Evolutionary conservation across 2,797 vertebrate species (phyloP).

Genomic region (Enteromius radiatus): DNA sequence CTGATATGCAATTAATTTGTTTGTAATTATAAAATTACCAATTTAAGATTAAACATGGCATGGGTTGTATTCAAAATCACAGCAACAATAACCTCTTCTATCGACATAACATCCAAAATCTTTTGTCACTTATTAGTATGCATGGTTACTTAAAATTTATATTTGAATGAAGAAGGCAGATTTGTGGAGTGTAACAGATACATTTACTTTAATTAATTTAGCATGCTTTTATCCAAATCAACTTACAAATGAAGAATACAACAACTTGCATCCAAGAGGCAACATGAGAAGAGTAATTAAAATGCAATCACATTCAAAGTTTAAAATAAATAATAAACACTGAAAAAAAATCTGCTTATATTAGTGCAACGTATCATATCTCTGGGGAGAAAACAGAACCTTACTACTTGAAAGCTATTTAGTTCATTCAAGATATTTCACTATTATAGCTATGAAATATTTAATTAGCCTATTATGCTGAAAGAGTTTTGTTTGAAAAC

Average conservation of each 20-base stretch:
- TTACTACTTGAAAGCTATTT: neutral
- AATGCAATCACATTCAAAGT: neutral
- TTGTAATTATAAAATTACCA: neutral
- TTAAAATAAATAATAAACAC: too few species aligned
- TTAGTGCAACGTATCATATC: neutral
- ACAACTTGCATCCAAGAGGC: neutral
- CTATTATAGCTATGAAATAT: neutral
- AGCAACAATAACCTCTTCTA: neutral
- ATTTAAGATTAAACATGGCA: neutral
- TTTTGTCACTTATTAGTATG: neutral
- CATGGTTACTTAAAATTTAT: neutral
- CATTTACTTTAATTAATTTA: neutral
- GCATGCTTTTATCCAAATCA: neutral
- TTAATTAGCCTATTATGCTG: neutral
- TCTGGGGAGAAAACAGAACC: neutral
- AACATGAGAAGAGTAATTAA: conserved; percentile 2
- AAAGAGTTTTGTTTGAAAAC: neutral
- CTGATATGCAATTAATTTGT: neutral
- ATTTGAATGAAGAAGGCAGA: neutral
- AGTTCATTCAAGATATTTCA: neutral
- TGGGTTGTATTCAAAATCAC: neutral
- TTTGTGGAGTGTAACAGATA: neutral
- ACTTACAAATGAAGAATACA: neutral
- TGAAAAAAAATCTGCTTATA: neutral
- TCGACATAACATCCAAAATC: neutral